These are phyloP conservation scores for Aleiodes testaceus DNA, from an alignment of 2,888 invertebrate genomes.

Conservation along the genomic window DNA sequence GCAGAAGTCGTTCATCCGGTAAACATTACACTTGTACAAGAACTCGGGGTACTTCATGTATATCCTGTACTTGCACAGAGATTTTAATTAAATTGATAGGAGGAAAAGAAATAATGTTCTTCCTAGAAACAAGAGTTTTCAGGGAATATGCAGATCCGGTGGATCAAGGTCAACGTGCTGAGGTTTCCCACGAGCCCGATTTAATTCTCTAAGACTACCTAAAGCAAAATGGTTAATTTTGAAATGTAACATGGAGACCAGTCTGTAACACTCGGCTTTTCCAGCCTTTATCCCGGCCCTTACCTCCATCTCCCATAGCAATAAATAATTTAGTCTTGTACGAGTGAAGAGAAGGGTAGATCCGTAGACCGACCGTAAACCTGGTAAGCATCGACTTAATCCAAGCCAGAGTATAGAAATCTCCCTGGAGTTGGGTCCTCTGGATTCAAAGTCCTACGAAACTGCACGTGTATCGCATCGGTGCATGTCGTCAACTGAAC, in stretches of 20 bases:
- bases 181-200: too few species aligned
- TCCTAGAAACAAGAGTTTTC: too few species aligned
- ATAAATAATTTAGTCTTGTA: slow-evolving; percentile 52
- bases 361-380: slow-evolving; percentile 29
- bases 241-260: slow-evolving; percentile 44
- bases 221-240: slow-evolving; percentile 51
- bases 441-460: slow-evolving; percentile 38
- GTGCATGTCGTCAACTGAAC: slow-evolving; percentile 41
- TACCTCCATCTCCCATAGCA: slow-evolving; percentile 43
- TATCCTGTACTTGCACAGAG: slow-evolving; percentile 5
- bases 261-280: slow-evolving; percentile 30
- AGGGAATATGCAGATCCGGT: too few species aligned
- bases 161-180: too few species aligned
- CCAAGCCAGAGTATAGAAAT: slow-evolving; percentile 38
- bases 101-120: too few species aligned
- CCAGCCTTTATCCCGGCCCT: slow-evolving; percentile 49
- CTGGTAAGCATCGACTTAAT: slow-evolving; percentile 37
- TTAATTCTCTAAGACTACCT: neutral
- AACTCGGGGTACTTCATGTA: slow-evolving; percentile 33
- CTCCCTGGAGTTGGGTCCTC: slow-evolving; percentile 12
- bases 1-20: slow-evolving; percentile 63
- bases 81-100: neutral
- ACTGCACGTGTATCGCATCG: slow-evolving; percentile 27
- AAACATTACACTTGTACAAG: slow-evolving; percentile 64
- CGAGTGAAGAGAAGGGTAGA: slow-evolving; percentile 43